phyloP scores from a whole-genome alignment of 1,140 invertebrate genomes.

The Euura saliciscinereae region DNA sequence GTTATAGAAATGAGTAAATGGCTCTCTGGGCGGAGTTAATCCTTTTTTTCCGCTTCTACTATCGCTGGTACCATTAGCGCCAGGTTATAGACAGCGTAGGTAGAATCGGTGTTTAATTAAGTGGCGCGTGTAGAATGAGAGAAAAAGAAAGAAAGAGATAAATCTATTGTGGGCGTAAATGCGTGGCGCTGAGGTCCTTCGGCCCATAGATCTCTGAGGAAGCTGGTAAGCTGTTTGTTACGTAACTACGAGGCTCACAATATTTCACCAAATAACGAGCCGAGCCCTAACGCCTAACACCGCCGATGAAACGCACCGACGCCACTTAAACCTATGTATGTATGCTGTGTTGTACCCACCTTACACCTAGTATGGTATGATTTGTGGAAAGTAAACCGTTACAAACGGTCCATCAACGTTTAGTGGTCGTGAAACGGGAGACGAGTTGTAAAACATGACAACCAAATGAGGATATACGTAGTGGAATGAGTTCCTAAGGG shows the following conservation, averaged over 20 bases:
- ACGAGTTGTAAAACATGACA: slow-evolving; percentile 45
- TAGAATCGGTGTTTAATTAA: slow-evolving; percentile 29
- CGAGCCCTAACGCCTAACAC: not conserved
- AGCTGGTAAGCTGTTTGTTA: slow-evolving; percentile 1
- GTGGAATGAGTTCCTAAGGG: slow-evolving; percentile 32
- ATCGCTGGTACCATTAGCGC: slow-evolving; percentile 6
- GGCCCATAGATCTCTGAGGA: not conserved
- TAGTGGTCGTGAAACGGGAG: slow-evolving; percentile 43
- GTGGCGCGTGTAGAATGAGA: slow-evolving; percentile 21
- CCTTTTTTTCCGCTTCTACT: no score
- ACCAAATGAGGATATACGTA: slow-evolving; percentile 45
- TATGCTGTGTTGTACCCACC: not conserved
- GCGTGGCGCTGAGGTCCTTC: not conserved
- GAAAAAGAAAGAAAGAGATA: slow-evolving; percentile 11
- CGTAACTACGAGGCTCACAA: slow-evolving; percentile 6
- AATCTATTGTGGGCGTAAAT: slow-evolving; percentile 1
- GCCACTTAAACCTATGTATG: not conserved
- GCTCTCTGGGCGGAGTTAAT: not conserved
- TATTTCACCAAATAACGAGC: slow-evolving; percentile 14
- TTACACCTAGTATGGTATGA: slow-evolving; percentile 20
- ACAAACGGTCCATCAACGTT: slow-evolving; percentile 39
- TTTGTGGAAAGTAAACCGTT: slow-evolving; percentile 31
- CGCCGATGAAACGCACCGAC: not conserved
- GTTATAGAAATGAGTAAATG: not conserved
- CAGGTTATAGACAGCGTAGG: slow-evolving; percentile 18